These are phyloP conservation scores for Taeniopygia guttata DNA, from an alignment of 2,797 vertebrate genomes.

Conservation along the genomic window DNA sequence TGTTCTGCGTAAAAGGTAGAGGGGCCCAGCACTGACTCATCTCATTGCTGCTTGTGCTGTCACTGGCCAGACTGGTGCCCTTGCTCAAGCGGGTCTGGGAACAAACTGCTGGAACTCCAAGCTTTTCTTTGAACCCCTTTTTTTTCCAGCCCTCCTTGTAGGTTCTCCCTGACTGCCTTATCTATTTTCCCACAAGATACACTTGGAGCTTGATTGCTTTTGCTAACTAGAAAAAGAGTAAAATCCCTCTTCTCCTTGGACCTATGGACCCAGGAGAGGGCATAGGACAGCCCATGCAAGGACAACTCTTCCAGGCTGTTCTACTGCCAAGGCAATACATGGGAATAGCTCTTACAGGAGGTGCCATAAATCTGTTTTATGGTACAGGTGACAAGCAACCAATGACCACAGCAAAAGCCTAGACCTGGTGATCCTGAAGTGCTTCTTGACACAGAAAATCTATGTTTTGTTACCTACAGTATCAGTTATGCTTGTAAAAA, in stretches of 20 bases:
- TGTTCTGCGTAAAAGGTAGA: background rate
- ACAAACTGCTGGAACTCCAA: background rate
- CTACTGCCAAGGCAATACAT: background rate
- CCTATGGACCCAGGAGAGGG: fast-evolving
- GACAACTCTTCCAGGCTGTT: background rate
- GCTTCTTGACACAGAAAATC: background rate
- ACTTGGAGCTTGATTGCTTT: background rate
- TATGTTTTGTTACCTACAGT: background rate
- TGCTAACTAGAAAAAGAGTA: background rate
- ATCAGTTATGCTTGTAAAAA: background rate
- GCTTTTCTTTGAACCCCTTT: background rate
- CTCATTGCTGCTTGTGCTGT: background rate
- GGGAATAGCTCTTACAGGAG: background rate
- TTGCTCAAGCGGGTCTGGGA: background rate
- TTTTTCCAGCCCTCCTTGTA: background rate
- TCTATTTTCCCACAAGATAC: background rate
- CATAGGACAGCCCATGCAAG: background rate
- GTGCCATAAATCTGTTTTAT: background rate
- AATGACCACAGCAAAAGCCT: background rate
- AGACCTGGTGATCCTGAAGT: background rate
- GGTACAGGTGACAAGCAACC: background rate
- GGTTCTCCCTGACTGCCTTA: background rate
- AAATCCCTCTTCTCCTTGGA: background rate
- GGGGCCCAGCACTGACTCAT: background rate
- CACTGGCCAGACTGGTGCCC: background rate